These are phyloP conservation scores for Zalophus californianus DNA, from an alignment of 2,797 vertebrate genomes.

Conservation along the genomic window DNA sequence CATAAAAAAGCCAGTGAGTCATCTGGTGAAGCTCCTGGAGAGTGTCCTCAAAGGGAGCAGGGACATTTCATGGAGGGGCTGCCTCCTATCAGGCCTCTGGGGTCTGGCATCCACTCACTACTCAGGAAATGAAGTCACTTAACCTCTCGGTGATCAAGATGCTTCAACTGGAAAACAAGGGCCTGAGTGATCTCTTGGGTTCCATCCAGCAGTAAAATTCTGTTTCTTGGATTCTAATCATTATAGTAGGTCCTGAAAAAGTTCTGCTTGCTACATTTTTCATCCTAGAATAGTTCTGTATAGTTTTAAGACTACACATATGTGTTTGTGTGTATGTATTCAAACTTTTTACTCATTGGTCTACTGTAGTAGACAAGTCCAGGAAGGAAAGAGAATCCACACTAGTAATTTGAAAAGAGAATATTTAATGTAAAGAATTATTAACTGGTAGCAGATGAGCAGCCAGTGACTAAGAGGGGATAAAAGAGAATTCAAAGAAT, in stretches of 20 bases:
- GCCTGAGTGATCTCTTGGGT: neutral
- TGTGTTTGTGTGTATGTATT: neutral
- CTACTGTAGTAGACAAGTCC: neutral
- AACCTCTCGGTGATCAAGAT: neutral
- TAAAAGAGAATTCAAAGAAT: neutral
- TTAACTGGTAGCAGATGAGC: neutral
- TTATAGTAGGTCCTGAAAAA: neutral
- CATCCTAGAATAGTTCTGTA: neutral
- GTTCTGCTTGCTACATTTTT: constrained; percentile 8
- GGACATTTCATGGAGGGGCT: neutral
- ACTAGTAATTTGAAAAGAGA: neutral
- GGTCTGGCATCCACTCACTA: neutral
- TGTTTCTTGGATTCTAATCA: constrained; percentile 35
- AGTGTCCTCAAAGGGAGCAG: neutral
- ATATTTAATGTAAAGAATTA: neutral
- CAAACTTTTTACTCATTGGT: neutral
- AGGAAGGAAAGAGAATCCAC: neutral
- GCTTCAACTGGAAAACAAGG: neutral
- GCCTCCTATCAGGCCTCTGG: neutral
- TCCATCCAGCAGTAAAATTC: neutral
- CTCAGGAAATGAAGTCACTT: neutral
- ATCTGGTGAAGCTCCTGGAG: neutral
- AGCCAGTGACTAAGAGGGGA: neutral
- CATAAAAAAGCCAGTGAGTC: constrained; percentile 60
- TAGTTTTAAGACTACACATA: neutral